These are phyloP conservation scores for Melieria crassipennis DNA, from an alignment of 2,888 invertebrate species.

Conservation along the genomic window DNA sequence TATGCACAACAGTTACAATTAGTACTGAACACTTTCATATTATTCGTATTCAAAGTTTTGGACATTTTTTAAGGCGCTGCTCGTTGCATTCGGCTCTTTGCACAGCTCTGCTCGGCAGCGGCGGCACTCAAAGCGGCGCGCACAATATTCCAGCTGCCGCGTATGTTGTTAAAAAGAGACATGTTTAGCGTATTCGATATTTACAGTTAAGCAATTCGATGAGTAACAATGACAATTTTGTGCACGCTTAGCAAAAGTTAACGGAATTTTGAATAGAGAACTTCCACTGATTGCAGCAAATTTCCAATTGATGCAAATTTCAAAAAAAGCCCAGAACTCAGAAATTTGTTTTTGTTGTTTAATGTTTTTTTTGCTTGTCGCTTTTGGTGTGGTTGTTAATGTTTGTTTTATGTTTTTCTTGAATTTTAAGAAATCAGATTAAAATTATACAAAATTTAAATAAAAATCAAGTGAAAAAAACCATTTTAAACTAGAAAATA, in stretches of 20 bases:
- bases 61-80: slow-evolving; percentile 55
- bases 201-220: too few species aligned
- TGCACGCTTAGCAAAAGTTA: too few species aligned
- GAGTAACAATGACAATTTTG: too few species aligned
- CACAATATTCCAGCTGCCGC: too few species aligned
- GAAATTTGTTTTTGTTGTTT: slow-evolving; percentile 57
- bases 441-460: neutral
- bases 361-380: slow-evolving; percentile 31
- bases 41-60: slow-evolving; percentile 67
- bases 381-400: slow-evolving; percentile 32
- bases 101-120: too few species aligned
- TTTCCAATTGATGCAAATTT: slow-evolving; percentile 6
- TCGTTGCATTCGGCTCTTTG: too few species aligned
- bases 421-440: neutral
- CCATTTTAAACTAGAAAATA: neutral
- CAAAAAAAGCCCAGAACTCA: slow-evolving; percentile 63
- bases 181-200: neutral
- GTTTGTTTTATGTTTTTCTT: slow-evolving; percentile 27
- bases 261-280: neutral
- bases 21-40: slow-evolving; percentile 34
- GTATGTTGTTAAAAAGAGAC: slow-evolving; percentile 33
- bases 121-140: too few species aligned
- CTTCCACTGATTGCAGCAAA: neutral
- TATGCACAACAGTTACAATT: slow-evolving; percentile 29
- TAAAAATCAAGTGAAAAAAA: neutral